Evolutionary conservation across 2,888 invertebrate genomes (phyloP).

Genomic region (Nephrotoma guestfalica): DNA sequence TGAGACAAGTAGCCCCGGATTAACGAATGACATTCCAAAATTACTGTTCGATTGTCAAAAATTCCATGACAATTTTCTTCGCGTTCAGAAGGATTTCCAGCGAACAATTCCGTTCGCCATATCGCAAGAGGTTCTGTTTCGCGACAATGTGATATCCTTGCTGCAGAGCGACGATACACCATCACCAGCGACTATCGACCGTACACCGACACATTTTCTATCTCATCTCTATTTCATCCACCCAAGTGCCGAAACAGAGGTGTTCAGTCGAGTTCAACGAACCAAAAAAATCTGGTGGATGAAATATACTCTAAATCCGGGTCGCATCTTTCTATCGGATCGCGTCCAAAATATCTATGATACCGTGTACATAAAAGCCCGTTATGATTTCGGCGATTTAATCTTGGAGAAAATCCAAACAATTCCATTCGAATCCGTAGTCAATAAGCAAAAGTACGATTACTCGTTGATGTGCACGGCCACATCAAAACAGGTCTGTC

Average conservation of each 20-base stretch:
- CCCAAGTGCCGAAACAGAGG: constrained; percentile 33
- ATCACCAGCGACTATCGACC: not conserved
- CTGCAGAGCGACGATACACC: not conserved
- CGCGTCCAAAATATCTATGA: constrained; percentile 28
- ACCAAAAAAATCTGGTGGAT: constrained; percentile 78
- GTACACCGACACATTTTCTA: constrained; percentile 11
- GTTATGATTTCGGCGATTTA: constrained; percentile 46
- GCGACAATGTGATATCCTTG: not conserved
- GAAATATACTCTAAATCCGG: constrained; percentile 59
- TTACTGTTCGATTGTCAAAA: constrained; percentile 25
- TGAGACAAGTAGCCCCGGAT: not conserved
- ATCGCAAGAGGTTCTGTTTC: constrained; percentile 13
- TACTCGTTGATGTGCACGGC: constrained; percentile 6
- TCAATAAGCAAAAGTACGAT: constrained; percentile 12
- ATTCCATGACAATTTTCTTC: constrained; percentile 16
- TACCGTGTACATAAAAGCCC: constrained; percentile 46
- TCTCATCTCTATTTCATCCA: constrained; percentile 20
- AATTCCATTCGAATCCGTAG: constrained; percentile 18
- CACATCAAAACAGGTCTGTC: constrained; percentile 1
- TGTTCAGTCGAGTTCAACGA: constrained; percentile 60
- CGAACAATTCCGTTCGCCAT: constrained; percentile 20
- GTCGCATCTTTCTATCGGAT: constrained; percentile 50
- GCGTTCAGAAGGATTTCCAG: constrained; percentile 16
- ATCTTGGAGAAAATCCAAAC: constrained; percentile 46
- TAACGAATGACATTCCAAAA: not conserved